Conservation (phyloP, 2,113 vertebrate species). For the Peromyscus polionotus region DNA sequence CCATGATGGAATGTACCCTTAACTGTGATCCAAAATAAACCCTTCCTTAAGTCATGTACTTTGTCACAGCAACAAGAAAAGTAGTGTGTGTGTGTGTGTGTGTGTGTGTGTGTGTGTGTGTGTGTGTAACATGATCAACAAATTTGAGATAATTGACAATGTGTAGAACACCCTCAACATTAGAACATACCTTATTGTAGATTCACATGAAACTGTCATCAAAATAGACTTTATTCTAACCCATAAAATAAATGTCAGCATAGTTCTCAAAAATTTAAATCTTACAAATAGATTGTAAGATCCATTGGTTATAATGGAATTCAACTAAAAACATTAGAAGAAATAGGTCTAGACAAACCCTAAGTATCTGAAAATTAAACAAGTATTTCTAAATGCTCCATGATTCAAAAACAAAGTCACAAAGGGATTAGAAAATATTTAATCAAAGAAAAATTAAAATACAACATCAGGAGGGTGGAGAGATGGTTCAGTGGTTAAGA, state of each 20-base stretch:
- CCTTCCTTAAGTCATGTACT: not conserved
- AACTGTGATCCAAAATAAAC: not conserved
- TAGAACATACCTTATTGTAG: constrained; percentile 40
- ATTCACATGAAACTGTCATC: not conserved
- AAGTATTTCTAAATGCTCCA: not conserved
- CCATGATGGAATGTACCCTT: too few species aligned
- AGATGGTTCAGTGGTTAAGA: not conserved
- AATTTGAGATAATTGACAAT: constrained; percentile 10
- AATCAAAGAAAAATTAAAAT: constrained; percentile 37
- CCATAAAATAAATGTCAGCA: not conserved
- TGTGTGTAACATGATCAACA: not conserved
- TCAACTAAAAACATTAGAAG: constrained; percentile 35
- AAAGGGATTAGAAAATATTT: constrained; percentile 35
- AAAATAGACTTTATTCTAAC: not conserved
- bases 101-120: not conserved
- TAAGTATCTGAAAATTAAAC: constrained; percentile 44
- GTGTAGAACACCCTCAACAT: not conserved
- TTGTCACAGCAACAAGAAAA: not conserved
- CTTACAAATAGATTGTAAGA: not conserved
- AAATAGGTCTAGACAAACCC: not conserved
- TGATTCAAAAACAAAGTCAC: constrained; percentile 32
- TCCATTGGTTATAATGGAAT: not conserved
- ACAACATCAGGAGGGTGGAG: not conserved
- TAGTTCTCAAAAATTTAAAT: constrained; percentile 47
- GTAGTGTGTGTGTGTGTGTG: not conserved